Percentiles rank a stretch among this genome's conserved stretches.
These are phyloP conservation scores for Hirundichthys speculiger DNA, from an alignment of 2,113 vertebrate species.

Conservation along the genomic window DNA sequence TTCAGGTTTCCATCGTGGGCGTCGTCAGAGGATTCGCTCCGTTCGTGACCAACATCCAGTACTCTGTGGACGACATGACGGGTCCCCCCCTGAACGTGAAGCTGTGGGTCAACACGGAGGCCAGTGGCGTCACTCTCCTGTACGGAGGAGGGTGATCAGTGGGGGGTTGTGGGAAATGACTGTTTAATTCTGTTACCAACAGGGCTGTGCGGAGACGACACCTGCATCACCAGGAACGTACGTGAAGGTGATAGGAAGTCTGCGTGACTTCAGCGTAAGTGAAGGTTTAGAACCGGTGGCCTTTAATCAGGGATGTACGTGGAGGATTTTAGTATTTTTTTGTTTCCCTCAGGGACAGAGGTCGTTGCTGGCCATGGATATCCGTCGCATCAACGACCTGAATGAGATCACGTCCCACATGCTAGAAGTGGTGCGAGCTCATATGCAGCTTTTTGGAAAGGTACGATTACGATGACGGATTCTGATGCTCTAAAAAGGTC, in stretches of 20 bases:
- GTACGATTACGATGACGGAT: background rate
- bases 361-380: conserved; percentile 84
- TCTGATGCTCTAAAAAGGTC: background rate
- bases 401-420: conserved; percentile 91
- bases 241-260: conserved; percentile 85
- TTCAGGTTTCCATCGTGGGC: conserved; percentile 86
- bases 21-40: conserved; percentile 82
- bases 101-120: conserved; percentile 88
- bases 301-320: background rate
- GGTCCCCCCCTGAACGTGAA: conserved; percentile 84
- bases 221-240: conserved; percentile 85
- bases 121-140: conserved; percentile 33
- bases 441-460: conserved; percentile 71
- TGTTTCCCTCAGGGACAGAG: conserved; percentile 81
- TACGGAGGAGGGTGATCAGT: background rate
- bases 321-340: background rate
- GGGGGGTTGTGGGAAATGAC: background rate
- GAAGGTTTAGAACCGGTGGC: background rate
- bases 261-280: conserved; percentile 83
- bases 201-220: conserved; percentile 74
- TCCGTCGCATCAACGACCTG: conserved; percentile 84
- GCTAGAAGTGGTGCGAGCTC: conserved; percentile 87
- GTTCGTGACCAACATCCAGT: conserved; percentile 83
- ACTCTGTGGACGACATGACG: conserved; percentile 92
- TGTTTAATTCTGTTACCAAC: background rate